phyloP scores from a whole-genome alignment of 2,113 vertebrate species.

The Actinemys pallida region DNA sequence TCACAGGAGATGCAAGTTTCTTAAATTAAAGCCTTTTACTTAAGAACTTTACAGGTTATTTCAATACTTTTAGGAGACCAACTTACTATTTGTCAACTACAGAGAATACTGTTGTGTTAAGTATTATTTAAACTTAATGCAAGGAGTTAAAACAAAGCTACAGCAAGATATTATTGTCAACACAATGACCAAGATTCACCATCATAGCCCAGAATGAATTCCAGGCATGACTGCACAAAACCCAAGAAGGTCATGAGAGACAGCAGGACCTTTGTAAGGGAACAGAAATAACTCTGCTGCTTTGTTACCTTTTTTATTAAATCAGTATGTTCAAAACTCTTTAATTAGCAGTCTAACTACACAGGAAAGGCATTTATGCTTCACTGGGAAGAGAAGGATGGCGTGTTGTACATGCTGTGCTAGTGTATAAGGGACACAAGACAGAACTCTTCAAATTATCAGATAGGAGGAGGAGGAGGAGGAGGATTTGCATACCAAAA shows the following conservation, averaged over 20 bases:
- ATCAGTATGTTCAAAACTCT: conserved; percentile 73
- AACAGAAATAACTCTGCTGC: conserved; percentile 79
- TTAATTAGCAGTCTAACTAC: conserved; percentile 77
- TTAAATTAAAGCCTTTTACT: not conserved
- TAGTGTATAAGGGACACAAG: conserved; percentile 60
- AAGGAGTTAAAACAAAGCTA: conserved; percentile 71
- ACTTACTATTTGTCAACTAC: not conserved
- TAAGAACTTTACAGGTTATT: not conserved
- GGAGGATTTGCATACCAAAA: conserved; percentile 50
- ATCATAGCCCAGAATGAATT: conserved; percentile 58
- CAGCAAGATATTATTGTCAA: conserved; percentile 68
- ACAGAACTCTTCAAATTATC: conserved; percentile 37
- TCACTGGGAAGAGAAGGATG: conserved; percentile 57
- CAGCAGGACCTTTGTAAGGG: conserved; percentile 73
- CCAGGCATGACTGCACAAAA: conserved; percentile 68
- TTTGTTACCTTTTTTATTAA: conserved; percentile 74
- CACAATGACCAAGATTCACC: conserved; percentile 64
- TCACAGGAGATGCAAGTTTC: not conserved
- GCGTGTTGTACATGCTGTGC: conserved; percentile 71
- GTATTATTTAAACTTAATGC: conserved; percentile 3
- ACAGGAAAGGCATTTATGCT: conserved; percentile 76
- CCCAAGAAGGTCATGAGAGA: conserved; percentile 72
- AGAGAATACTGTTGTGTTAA: not conserved
- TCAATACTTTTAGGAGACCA: not conserved
- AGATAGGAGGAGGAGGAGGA: conserved; percentile 38